Conservation (phyloP, 2,113 vertebrate species). For the Paracanthobrama guichenoti region DNA sequence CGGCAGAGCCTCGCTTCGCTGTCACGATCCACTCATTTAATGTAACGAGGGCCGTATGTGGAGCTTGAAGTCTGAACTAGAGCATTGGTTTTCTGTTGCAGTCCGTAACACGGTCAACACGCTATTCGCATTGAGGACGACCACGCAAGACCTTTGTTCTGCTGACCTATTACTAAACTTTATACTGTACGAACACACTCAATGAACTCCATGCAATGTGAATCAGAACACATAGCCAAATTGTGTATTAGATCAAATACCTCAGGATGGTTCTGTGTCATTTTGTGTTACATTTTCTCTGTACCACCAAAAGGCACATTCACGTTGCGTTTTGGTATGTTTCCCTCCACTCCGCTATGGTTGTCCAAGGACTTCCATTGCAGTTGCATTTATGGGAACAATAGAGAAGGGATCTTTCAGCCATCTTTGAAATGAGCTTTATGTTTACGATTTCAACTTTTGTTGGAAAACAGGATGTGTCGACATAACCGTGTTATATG, state of each 20-base stretch:
- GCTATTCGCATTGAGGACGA: slow-evolving; percentile 21
- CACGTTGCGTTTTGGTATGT: slow-evolving; percentile 21
- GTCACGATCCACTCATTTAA: slow-evolving; percentile 54
- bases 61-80: slow-evolving; percentile 67
- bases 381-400: slow-evolving; percentile 55
- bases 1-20: slow-evolving; percentile 41
- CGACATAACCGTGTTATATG: background rate
- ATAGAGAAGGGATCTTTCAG: slow-evolving; percentile 40
- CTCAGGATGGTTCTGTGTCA: slow-evolving; percentile 76
- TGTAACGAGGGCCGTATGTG: slow-evolving; percentile 57
- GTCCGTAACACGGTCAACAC: slow-evolving; percentile 37
- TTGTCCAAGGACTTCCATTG: slow-evolving; percentile 75
- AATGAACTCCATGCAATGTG: slow-evolving; percentile 52
- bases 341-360: background rate
- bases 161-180: slow-evolving; percentile 48
- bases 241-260: slow-evolving; percentile 72
- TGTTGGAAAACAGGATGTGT: slow-evolving; percentile 13
- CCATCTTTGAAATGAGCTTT: slow-evolving; percentile 10
- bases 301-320: slow-evolving; percentile 9
- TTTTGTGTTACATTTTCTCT: slow-evolving; percentile 54
- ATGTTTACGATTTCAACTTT: slow-evolving; percentile 31
- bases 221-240: slow-evolving; percentile 71
- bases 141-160: slow-evolving; percentile 39
- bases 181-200: slow-evolving; percentile 39
- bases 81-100: slow-evolving; percentile 61